These are phyloP conservation scores for Poeciliopsis occidentalis DNA, from an alignment of 2,113 vertebrate species.

Conservation along the genomic window DNA sequence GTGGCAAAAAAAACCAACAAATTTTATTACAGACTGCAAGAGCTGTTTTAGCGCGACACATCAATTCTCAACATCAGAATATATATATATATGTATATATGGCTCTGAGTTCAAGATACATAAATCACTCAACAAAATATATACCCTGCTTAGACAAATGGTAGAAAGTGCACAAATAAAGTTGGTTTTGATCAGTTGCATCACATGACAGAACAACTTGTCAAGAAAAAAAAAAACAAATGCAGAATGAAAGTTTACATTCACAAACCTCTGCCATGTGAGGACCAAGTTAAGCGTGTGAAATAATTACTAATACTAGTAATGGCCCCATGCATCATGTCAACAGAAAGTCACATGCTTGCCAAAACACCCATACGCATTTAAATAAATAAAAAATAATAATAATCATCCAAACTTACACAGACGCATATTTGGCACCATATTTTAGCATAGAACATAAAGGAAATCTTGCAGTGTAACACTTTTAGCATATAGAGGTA, in stretches of 20 bases:
- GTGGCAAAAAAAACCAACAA: constrained; percentile 52
- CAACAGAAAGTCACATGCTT: constrained; percentile 16
- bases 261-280: constrained; percentile 56
- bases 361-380: constrained; percentile 8
- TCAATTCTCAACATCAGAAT: constrained; percentile 68
- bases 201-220: constrained; percentile 51
- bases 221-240: constrained; percentile 5
- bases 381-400: too few relatives aligned
- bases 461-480: constrained; percentile 62
- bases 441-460: constrained; percentile 72
- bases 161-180: constrained; percentile 74
- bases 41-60: constrained; percentile 59
- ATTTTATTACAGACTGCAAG: constrained; percentile 75
- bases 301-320: constrained; percentile 6
- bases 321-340: constrained; percentile 52
- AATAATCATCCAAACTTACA: constrained; percentile 16
- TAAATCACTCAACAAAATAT: constrained; percentile 61
- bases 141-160: constrained; percentile 69
- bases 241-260: constrained; percentile 68
- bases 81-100: constrained; percentile 42
- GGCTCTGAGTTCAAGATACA: constrained; percentile 69
- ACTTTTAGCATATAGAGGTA: constrained; percentile 66
- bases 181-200: constrained; percentile 55
- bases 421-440: constrained; percentile 74
- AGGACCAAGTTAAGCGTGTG: constrained; percentile 34